Conservation (phyloP, 2,113 vertebrate species). For the Cheilinus undulatus region DNA sequence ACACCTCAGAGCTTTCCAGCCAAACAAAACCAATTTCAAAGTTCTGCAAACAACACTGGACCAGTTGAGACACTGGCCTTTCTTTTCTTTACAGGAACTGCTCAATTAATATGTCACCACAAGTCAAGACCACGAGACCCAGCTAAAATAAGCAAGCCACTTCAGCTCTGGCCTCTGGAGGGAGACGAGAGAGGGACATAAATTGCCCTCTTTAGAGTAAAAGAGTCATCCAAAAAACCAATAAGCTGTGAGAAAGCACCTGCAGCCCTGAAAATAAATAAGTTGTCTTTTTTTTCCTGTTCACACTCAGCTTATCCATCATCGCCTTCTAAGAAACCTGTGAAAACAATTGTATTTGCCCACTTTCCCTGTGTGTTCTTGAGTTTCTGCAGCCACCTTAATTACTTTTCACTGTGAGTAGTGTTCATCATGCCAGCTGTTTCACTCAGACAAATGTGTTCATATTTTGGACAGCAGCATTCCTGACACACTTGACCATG, state of each 20-base stretch:
- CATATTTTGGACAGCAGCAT: constrained; percentile 1
- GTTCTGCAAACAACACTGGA: constrained; percentile 63
- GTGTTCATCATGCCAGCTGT: neutral
- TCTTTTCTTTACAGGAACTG: constrained; percentile 68
- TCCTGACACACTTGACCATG: constrained; percentile 11
- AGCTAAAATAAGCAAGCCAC: constrained; percentile 74
- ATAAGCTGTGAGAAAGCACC: constrained; percentile 77
- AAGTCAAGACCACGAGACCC: constrained; percentile 72
- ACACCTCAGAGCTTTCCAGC: constrained; percentile 49
- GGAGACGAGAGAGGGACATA: constrained; percentile 64
- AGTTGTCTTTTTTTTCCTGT: constrained; percentile 53
- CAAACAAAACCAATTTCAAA: constrained; percentile 76
- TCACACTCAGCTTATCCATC: constrained; percentile 53
- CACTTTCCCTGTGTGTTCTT: constrained; percentile 53
- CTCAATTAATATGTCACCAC: constrained; percentile 81
- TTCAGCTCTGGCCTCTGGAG: constrained; percentile 63
- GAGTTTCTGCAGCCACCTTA: neutral
- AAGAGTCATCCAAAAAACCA: constrained; percentile 78
- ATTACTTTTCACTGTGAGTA: constrained; percentile 12
- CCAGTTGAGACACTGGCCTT: constrained; percentile 54
- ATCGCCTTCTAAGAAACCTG: constrained; percentile 50
- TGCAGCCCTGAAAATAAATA: constrained; percentile 81
- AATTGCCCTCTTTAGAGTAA: constrained; percentile 75
- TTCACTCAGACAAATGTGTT: neutral
- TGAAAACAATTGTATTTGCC: constrained; percentile 76